Evolutionary conservation across 2,888 invertebrate genomes (phyloP).

Genomic region (Andricus quercusramuli): DNA sequence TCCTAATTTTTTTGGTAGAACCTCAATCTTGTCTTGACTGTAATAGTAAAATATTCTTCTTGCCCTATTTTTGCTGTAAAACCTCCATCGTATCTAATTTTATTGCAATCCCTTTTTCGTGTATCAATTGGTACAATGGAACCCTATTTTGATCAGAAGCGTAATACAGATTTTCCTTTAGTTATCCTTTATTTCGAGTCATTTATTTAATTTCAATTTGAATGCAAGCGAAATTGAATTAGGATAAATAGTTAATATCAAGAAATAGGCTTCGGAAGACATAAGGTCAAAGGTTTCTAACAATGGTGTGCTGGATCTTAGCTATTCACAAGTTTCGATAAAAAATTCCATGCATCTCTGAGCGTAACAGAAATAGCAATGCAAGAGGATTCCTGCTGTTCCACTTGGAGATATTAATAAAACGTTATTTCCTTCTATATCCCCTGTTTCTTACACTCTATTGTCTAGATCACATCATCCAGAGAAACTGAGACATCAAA

Average conservation of each 20-base stretch:
- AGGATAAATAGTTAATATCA: neutral
- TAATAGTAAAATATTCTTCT: no score
- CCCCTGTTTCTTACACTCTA: conserved; percentile 32
- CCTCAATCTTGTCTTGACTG: no score
- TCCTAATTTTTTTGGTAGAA: no score
- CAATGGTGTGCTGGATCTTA: conserved; percentile 7
- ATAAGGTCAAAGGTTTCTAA: neutral
- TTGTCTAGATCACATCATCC: neutral
- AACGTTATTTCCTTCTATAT: conserved; percentile 46
- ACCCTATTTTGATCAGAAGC: no score
- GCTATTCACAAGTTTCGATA: conserved; percentile 53
- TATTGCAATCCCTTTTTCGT: no score
- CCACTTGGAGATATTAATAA: conserved; percentile 50
- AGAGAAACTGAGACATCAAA: neutral
- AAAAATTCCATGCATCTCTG: conserved; percentile 65
- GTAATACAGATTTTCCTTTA: no score
- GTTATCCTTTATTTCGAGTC: no score
- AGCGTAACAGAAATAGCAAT: conserved; percentile 51
- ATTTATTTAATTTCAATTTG: no score
- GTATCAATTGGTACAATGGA: no score
- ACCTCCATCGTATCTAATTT: no score
- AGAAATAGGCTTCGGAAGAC: neutral
- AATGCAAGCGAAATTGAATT: no score
- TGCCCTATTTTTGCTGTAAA: no score
- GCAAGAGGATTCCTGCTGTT: conserved; percentile 18